phyloP scores from a whole-genome alignment of 2,113 vertebrate species.

The Stegostoma tigrinum region DNA sequence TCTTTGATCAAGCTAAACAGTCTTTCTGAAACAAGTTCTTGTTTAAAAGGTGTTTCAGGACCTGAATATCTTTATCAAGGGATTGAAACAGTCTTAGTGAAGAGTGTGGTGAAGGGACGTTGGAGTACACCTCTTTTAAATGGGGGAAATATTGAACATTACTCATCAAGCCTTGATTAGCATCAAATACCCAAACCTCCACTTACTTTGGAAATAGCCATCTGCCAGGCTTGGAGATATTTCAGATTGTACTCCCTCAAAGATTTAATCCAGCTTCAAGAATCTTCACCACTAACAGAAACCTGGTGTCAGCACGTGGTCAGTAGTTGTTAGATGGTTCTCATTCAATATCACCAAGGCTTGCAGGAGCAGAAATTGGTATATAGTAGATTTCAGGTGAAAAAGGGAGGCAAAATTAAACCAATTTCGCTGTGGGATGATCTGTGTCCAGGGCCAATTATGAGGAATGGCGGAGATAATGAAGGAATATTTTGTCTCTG shows the following conservation, averaged over 20 bases:
- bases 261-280: not conserved
- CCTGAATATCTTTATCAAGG: not conserved
- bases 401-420: not conserved
- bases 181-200: no score
- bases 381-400: not conserved
- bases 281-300: not conserved
- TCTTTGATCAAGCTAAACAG: constrained; percentile 12
- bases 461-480: not conserved
- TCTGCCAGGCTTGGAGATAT: not conserved
- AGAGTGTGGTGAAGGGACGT: not conserved
- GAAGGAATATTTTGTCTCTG: no score
- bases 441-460: not conserved
- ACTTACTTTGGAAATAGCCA: not conserved
- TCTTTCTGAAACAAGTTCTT: not conserved
- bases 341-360: not conserved
- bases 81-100: not conserved
- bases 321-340: not conserved
- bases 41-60: not conserved
- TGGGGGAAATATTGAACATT: not conserved
- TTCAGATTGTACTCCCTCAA: not conserved
- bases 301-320: not conserved
- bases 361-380: not conserved
- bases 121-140: not conserved
- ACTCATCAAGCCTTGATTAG: not conserved
- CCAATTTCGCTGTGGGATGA: not conserved